phyloP scores from a whole-genome alignment of 1,140 invertebrate species.

The Halesus radiatus region DNA sequence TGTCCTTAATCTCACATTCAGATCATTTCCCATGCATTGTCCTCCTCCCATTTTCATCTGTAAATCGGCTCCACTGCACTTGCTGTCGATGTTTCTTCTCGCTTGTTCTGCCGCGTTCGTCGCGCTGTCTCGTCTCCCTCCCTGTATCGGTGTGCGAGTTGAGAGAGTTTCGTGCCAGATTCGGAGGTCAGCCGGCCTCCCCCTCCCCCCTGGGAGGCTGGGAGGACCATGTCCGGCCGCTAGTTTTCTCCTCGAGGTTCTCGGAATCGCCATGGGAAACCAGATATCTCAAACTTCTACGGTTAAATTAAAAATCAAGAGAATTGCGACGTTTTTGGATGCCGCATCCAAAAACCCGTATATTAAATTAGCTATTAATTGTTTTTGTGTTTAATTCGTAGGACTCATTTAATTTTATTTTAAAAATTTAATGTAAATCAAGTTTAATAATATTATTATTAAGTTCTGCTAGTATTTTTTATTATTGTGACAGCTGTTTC shows the following conservation, averaged over 20 bases:
- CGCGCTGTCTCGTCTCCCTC: constrained; percentile 12
- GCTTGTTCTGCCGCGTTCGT: constrained; percentile 2
- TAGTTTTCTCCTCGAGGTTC: neutral
- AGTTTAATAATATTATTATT: too few species aligned
- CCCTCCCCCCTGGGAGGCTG: neutral
- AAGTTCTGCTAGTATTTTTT: too few species aligned
- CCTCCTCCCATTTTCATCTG: constrained; percentile 27
- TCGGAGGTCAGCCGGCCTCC: constrained; percentile 35
- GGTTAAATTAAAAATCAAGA: too few species aligned
- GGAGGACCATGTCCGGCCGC: neutral
- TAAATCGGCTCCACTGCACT: neutral
- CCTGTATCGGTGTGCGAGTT: neutral
- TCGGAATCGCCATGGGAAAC: constrained; percentile 23
- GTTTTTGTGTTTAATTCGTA: too few species aligned
- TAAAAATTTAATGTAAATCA: too few species aligned
- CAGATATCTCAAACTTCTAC: constrained; percentile 19
- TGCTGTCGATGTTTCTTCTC: neutral
- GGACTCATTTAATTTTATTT: too few species aligned
- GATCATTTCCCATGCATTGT: constrained; percentile 17
- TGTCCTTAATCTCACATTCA: constrained; percentile 22
- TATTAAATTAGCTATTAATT: too few species aligned
- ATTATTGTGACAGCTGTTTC: too few species aligned
- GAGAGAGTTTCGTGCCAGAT: constrained; percentile 40
- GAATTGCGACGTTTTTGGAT: too few species aligned
- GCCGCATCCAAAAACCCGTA: too few species aligned